phyloP scores from a whole-genome alignment of 2,888 invertebrate species.

The Clusia tigrina region DNA sequence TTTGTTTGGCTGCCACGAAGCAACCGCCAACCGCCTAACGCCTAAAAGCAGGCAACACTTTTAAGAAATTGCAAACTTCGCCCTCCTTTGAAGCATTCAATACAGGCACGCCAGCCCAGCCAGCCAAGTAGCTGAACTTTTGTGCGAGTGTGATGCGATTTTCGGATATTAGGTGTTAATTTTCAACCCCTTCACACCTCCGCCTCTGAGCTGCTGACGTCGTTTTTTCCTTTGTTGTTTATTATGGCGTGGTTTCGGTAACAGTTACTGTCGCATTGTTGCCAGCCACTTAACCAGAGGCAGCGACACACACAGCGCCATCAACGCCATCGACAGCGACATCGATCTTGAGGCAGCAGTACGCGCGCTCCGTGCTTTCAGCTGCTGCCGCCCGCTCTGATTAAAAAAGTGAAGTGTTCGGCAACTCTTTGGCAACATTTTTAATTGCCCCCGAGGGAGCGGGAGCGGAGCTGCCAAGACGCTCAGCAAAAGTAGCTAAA shows the following conservation, averaged over 20 bases:
- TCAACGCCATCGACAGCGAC: not conserved
- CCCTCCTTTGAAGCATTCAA: too few species aligned
- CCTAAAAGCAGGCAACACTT: not conserved
- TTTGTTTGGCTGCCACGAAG: not conserved
- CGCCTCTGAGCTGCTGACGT: not conserved
- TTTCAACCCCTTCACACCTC: slow-evolving; percentile 31
- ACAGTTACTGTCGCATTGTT: not conserved
- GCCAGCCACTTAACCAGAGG: not conserved
- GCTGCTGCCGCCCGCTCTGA: not conserved
- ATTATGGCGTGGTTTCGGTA: not conserved
- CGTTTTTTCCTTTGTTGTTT: not conserved
- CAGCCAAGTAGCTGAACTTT: too few species aligned
- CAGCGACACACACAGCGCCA: too few species aligned
- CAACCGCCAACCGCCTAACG: not conserved
- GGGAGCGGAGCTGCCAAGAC: slow-evolving; percentile 1
- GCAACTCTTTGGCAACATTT: slow-evolving; percentile 27
- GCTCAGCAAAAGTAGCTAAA: not conserved
- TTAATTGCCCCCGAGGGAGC: slow-evolving; percentile 53
- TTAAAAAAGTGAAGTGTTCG: not conserved
- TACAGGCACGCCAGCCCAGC: too few species aligned
- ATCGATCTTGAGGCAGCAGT: slow-evolving; percentile 4
- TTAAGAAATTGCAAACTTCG: slow-evolving; percentile 8
- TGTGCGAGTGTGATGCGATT: slow-evolving; percentile 51
- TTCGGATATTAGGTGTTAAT: slow-evolving; percentile 57
- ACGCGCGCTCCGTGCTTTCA: not conserved